phyloP scores from a whole-genome alignment of 2,888 invertebrate genomes.

The Cephus pygmeus region DNA sequence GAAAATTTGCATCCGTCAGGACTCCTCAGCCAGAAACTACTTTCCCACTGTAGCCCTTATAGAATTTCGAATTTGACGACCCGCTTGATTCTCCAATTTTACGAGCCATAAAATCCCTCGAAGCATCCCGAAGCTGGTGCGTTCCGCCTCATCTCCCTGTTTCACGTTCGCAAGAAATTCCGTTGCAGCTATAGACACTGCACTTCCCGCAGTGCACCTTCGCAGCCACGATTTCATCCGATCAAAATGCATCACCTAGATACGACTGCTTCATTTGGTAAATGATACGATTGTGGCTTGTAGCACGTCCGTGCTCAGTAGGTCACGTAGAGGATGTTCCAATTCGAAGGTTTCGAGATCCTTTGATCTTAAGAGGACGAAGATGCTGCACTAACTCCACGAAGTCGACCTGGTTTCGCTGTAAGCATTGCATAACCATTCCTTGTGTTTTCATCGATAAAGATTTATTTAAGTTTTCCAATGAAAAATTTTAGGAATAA shows the following conservation, averaged over 20 bases:
- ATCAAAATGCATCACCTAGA: background rate
- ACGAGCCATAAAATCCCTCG: background rate
- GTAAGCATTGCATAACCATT: background rate
- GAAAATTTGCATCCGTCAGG: no score
- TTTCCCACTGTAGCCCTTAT: background rate
- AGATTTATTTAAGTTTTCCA: background rate
- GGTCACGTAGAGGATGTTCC: background rate
- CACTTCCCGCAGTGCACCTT: background rate
- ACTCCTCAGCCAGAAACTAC: background rate
- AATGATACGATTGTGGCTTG: background rate
- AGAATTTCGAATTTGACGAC: background rate
- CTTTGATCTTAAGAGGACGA: background rate
- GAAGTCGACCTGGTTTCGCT: background rate
- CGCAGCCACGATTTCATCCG: background rate
- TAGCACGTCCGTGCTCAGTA: background rate
- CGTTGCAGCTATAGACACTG: background rate
- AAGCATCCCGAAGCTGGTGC: background rate
- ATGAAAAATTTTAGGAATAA: background rate
- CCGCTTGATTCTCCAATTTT: background rate
- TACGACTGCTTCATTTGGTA: background rate
- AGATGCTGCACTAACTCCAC: background rate
- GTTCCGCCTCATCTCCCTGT: background rate
- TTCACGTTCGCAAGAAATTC: background rate
- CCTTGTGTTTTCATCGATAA: background rate
- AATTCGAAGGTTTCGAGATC: background rate